Evolutionary conservation across 2,888 invertebrate species (phyloP).

Genomic region (Beris morrisii): DNA sequence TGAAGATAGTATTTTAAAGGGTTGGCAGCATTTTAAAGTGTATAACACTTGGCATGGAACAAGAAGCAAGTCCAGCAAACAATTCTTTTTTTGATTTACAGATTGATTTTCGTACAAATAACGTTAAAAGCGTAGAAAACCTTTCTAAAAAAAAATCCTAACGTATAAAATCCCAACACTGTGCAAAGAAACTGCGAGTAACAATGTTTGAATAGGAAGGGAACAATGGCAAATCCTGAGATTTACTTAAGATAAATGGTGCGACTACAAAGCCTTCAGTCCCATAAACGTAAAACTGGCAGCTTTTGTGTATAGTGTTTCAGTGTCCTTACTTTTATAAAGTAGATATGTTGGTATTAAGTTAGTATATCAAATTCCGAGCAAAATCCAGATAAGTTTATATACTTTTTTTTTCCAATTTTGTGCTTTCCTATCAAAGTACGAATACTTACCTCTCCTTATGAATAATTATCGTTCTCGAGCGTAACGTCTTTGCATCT

Average conservation of each 20-base stretch:
- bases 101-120: conserved; percentile 28
- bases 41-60: too few relatives aligned
- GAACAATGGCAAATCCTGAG: conserved; percentile 32
- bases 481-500: neutral
- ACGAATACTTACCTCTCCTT: conserved; percentile 2
- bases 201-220: conserved; percentile 22
- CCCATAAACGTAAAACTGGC: conserved; percentile 22
- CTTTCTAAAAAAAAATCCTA: neutral
- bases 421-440: neutral
- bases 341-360: neutral
- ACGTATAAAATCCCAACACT: neutral
- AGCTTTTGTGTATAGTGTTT: conserved; percentile 11
- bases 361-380: neutral
- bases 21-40: too few relatives aligned
- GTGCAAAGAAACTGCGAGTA: conserved; percentile 30
- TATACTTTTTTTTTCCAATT: neutral
- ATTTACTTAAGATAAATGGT: conserved; percentile 36
- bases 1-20: too few relatives aligned
- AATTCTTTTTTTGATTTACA: too few relatives aligned
- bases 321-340: neutral
- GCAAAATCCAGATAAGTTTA: neutral
- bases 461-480: conserved; percentile 23
- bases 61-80: too few relatives aligned
- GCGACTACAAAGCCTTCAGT: neutral
- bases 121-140: neutral